Base-by-base conservation (phyloP, 2,888 invertebrate genomes). In the Argyresthia goedartella region DNA sequence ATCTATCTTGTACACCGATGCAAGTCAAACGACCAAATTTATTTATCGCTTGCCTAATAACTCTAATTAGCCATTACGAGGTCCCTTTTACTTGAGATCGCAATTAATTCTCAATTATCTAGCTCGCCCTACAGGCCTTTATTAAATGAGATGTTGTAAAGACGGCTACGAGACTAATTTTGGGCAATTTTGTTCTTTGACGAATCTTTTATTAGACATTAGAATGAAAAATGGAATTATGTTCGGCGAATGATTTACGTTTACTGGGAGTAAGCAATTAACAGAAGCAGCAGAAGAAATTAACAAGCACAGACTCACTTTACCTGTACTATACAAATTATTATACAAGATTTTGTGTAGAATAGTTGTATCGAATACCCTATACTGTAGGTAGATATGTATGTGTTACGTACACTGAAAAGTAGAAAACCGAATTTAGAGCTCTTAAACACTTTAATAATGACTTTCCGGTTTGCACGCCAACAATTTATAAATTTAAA, bases 141-240 rank as follows among this genome's bases (percentile, higher is more conserved):
- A 78, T 81, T 81, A 77, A 81, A 81, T 79, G 76, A 76, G 81
- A 80, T 70, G 71, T 76, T 76, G 69, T 69, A 70, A 75, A 74
- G 71, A 65, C 65, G 65, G 60, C 65, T 64, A n/a, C 65, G 65
- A 59, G 65, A 63, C 70, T 75, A 65, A 73, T 74, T 76, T 67
- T 54, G 59, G 57, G 61, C 62, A 72, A 72, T 73, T 78, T 73
- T 67, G 68, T 64, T 63, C 58, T 58, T 56, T 61, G 57, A 64
- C 60, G 68, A 70, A 67, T 67, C 68, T 68, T 70, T 72, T 67
- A 70, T 71, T 65, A 60, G 35, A 6, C 4, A 35, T 48, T 35
- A 10, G 4, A 7, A 48, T 36, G 36, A 36, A 14, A 36, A 48
- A 48, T 39, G 48, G 47, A 25, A n/a, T n/a, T 44, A 11, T 6